Conservation (phyloP, 2,888 invertebrate species). For the Leptinotarsa haldemani region DNA sequence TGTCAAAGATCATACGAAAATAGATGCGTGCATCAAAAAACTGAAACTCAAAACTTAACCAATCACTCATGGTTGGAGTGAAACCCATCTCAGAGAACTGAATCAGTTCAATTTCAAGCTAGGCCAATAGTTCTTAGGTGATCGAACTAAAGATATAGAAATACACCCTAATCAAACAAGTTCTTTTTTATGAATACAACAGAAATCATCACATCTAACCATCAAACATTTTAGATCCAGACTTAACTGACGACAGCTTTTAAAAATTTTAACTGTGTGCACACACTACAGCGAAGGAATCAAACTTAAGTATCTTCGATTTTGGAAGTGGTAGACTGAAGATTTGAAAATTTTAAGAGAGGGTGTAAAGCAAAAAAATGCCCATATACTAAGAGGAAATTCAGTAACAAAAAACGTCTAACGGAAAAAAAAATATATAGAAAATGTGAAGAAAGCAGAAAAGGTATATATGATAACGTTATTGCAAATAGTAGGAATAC, state of each 20-base stretch:
- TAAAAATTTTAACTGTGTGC: not conserved
- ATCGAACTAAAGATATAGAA: conserved; percentile 13
- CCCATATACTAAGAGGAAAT: not conserved
- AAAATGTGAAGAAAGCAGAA: conserved; percentile 3
- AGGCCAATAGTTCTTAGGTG: conserved; percentile 15
- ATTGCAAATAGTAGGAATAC: not conserved
- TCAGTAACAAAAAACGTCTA: not conserved
- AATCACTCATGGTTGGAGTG: not conserved
- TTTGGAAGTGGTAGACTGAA: not conserved
- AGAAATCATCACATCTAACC: not conserved
- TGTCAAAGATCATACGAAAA: conserved; percentile 18
- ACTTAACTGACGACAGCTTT: not conserved
- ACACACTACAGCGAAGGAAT: not conserved
- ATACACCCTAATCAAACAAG: not conserved
- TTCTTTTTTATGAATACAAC: conserved; percentile 10
- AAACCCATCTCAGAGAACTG: no score
- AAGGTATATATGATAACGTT: not conserved
- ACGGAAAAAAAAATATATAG: not conserved
- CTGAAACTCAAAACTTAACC: conserved; percentile 16
- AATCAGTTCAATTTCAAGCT: not conserved
- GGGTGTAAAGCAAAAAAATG: not conserved
- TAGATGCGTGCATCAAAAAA: conserved; percentile 10
- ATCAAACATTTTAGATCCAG: not conserved
- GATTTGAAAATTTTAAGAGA: not conserved
- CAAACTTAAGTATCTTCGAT: conserved; percentile 7